Conservation (phyloP, 2,888 invertebrate species). For the Euphydryas editha region DNA sequence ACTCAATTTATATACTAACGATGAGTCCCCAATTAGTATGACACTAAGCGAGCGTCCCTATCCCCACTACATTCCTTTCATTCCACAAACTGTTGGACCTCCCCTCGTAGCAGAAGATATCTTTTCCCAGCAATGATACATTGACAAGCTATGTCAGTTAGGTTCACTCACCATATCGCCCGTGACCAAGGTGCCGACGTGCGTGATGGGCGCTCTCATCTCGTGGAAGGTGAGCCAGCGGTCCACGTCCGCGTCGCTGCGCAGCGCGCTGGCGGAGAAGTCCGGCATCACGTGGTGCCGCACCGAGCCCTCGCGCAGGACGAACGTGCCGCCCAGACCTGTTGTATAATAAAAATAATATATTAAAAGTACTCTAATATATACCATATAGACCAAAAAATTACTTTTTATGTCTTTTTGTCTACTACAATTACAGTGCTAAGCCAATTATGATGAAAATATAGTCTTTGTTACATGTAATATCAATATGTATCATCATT, state of each 20-base stretch:
- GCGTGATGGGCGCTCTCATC: slow-evolving; percentile 94
- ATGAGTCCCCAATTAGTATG: no score
- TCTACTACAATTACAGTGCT: neutral
- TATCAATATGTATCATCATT: no score
- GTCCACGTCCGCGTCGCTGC: slow-evolving; percentile 89
- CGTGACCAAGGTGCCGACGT: slow-evolving; percentile 94
- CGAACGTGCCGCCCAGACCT: slow-evolving; percentile 95
- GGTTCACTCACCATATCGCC: slow-evolving; percentile 87
- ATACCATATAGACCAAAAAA: neutral
- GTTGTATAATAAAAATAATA: slow-evolving; percentile 19
- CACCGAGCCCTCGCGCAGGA: slow-evolving; percentile 91
- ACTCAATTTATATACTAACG: no score
- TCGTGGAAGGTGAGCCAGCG: slow-evolving; percentile 96
- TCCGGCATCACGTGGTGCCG: slow-evolving; percentile 98
- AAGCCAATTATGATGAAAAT: no score
- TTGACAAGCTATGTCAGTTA: neutral
- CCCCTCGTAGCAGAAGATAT: neutral
- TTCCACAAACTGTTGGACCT: no score
- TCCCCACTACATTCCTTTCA: no score
- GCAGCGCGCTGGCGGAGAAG: slow-evolving; percentile 90
- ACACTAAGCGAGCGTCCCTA: no score
- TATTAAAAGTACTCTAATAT: neutral
- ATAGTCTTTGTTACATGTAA: no score
- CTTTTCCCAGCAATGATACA: neutral
- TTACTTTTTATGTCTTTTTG: no score